Evolutionary conservation across 2,888 invertebrate genomes (phyloP), one percentile per base, ranked within the genome.

Genomic region (Temnothorax rugatulus): DNA sequence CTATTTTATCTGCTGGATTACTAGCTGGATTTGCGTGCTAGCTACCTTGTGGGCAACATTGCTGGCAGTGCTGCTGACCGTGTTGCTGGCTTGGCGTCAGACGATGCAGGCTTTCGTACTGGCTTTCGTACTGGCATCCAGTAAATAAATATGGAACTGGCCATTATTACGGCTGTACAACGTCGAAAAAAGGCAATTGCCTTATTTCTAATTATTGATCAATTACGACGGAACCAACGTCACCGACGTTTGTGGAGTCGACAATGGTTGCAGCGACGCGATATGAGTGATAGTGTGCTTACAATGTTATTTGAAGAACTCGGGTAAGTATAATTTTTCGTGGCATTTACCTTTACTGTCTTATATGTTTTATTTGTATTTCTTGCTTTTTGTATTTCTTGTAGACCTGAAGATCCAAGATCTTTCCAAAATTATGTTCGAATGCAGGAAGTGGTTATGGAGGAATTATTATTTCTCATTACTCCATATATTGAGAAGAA

Each of bases 331-430:
- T 52, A n/a, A 63, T n/a, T 63, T 63, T 63, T 73, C 47, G 25
- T 74, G 4, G 13, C 1, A 59, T 61, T 75, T 63, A 2, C 15
- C 38, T 3, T 50, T 50, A 47, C 15, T 47, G 34, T 34, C 34
- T 34, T 15, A 44, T 25, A 25, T 25, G 11, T 50, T 21, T 15
- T 25, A 50, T 25, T 68, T 50, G 13, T 38, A 38, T 25, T 25
- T 25, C 25, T 25, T 25, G 25, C 25, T 25, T 25, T 25, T 25
- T 25, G 25, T 25, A 21, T 64, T 64, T 5, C 25, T 52, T 64
- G 7, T 15, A 64, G 64, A 64, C 44, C 64, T 64, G 44, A 64
- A 64, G 69, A 69, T 69, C n/a, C 50, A 34, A 76, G 18, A 41
- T 64, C 9, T 21, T 38, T 38, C 21, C 1, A 34, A 64, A 76